Evolutionary conservation across 2,797 vertebrate genomes (phyloP), one percentile per base, ranked within the genome.

Genomic region (Sphaeramia orbicularis): DNA sequence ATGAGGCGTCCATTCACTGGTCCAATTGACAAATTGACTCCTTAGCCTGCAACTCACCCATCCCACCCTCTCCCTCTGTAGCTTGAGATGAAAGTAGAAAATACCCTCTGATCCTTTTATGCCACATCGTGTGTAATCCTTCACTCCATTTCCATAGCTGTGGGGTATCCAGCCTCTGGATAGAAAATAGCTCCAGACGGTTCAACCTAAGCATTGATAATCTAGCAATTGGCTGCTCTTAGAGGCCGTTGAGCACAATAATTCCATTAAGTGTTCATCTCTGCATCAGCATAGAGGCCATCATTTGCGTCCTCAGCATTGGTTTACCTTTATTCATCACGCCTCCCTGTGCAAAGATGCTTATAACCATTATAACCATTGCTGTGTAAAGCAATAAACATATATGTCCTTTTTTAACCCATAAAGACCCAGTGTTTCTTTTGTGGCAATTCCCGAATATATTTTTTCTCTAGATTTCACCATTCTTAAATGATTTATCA

Each of bases 1-100:
- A 83, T 90, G 76, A 84, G 68, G 75, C 61, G 24, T 86, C 78
- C 73, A 72, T 87, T 84, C 79, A 70, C 18, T 19, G 57, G 60
- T 56, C 57, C 55, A 30, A 74, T 52, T 80, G 72, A 89, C 63
- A 77, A 81, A 88, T 85, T 19, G 70, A 86, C 81, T 85, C 52
- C 43, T 69, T 56, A 63, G 56, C 78, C 77, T 52, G 2, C 45
- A 42, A 68, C 65, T 81, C 56, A 35, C 69, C 65, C 63, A 0
- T 12, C 37, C 74, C 38, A 40, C 38, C 57, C 69, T 45, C 18
- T 38, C 51, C 32, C 30, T 45, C 48, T 35, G 42, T 72, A 74
- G 67, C 80, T 55, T 0, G 1, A 71, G 65, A 78, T 87, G 77
- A 83, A 76, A 76, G 71, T 42, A 59, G 69, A 78, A 72, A 53